Base-by-base conservation (phyloP, 2,888 invertebrate genomes). In the Nomada goodeniana region DNA sequence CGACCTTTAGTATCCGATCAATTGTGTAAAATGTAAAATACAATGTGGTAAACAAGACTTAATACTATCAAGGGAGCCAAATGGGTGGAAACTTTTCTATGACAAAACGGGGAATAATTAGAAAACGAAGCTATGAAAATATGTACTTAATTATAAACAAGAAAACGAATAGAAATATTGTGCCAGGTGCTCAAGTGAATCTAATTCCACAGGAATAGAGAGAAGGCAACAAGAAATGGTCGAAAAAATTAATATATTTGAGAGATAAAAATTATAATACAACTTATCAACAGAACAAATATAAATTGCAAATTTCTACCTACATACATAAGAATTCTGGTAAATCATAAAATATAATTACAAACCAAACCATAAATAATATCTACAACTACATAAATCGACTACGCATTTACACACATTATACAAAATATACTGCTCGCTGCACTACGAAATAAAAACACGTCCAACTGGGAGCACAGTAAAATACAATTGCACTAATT, bases 1-100 rank as follows among this genome's bases (percentile, higher is more conserved):
- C 36, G 71, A 71, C 55, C 63, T 76, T 76, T 76, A 50, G 47
- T 64, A 64, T 71, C 44, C 23, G 36, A 47, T 47, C 47, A 47
- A 47, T 47, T 47, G 47, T 47, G 53, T 53, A 20, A 53, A n/a
- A 15, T 52, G 52, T 18, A 52, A n/a, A 23, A 55, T 7, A 7
- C 36, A 55, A n/a, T 20, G n/a, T 23, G n/a, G 18, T 20, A n/a
- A 55, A 10, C 55, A 57, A 9, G 9, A 47, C 0, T 71, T 20
- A 60, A 23, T 23, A 63, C 63, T 7, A 53, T 50, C 10, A 29
- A 7, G 5, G 4, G 20, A 18, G 15, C 10, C 29, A 20, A 64
- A 47, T 15, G 20, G 4, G 36, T 72, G 13, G 9, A 73, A 29
- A 47, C 44, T n/a, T 55, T 72, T 0, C 5, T 55, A 26, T 20